Conservation (phyloP, 2,113 vertebrate genomes). For the Ctenodactylus gundi region DNA sequence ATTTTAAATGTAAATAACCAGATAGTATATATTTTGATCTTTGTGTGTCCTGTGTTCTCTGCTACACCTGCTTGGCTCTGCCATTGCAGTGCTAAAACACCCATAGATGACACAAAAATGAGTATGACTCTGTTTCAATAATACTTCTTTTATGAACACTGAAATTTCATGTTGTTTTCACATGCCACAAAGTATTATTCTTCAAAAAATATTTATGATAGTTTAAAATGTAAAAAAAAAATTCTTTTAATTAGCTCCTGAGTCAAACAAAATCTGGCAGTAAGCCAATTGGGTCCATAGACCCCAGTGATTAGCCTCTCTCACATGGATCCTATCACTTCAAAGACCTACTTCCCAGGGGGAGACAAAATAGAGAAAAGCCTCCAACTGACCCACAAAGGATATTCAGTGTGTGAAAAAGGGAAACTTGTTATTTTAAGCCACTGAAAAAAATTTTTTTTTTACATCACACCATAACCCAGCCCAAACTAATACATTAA, state of each 20-base stretch:
- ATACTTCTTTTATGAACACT: background rate
- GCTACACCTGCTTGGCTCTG: background rate
- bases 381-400: background rate
- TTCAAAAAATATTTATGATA: background rate
- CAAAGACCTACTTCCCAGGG: background rate
- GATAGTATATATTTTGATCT: background rate
- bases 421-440: slow-evolving; percentile 14
- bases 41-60: background rate
- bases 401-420: background rate
- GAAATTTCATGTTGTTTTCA: slow-evolving; percentile 11
- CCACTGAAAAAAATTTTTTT: background rate
- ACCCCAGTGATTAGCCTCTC: background rate
- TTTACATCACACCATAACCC: background rate
- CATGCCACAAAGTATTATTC: background rate
- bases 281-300: background rate
- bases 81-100: background rate
- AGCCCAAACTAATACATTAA: background rate
- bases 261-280: background rate
- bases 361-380: background rate
- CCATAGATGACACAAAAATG: background rate
- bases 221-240: slow-evolving; percentile 14
- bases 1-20: background rate
- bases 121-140: background rate
- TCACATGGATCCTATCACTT: background rate
- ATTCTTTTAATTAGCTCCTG: background rate